A percentile compares a stretch with the other conserved stretches of the same genome.
These are phyloP conservation scores for Corapipo altera DNA, from an alignment of 2,113 vertebrate genomes.

Conservation along the genomic window DNA sequence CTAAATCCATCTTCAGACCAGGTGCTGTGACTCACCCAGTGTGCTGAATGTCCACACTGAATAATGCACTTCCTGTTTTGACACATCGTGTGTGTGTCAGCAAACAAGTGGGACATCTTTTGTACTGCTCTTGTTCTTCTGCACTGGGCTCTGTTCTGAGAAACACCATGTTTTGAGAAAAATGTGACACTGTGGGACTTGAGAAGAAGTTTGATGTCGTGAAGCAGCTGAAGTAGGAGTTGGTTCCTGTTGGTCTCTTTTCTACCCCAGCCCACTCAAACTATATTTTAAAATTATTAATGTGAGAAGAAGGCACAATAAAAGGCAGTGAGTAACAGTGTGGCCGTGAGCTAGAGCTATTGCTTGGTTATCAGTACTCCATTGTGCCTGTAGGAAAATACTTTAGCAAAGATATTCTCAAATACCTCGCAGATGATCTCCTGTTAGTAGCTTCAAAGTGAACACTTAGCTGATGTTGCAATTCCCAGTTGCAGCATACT, in stretches of 20 bases:
- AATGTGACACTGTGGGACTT: not conserved
- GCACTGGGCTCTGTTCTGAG: not conserved
- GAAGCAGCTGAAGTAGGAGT: not conserved
- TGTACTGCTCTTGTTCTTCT: not conserved
- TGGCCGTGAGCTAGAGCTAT: not conserved
- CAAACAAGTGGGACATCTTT: not conserved
- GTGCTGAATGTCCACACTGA: not conserved
- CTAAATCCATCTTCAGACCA: not conserved
- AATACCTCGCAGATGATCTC: not conserved
- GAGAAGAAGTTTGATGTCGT: fast-evolving
- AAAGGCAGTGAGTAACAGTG: not conserved
- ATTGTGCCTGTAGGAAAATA: not conserved
- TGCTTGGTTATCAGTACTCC: not conserved
- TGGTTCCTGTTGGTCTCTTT: not conserved
- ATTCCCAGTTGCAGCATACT: not conserved
- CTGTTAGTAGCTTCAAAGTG: not conserved
- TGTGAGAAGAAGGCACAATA: not conserved
- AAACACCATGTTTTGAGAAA: not conserved
- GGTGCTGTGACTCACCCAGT: not conserved
- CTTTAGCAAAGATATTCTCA: not conserved
- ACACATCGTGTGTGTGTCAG: not conserved
- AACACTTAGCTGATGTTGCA: not conserved
- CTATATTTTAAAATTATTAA: not conserved
- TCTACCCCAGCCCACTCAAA: not conserved
- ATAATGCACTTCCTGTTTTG: constrained; percentile 22